Percentiles rank a stretch among this genome's conserved stretches.
Evolutionary conservation across 2,797 vertebrate species (phyloP).

Genomic region (Catamblyrhynchus diadema): DNA sequence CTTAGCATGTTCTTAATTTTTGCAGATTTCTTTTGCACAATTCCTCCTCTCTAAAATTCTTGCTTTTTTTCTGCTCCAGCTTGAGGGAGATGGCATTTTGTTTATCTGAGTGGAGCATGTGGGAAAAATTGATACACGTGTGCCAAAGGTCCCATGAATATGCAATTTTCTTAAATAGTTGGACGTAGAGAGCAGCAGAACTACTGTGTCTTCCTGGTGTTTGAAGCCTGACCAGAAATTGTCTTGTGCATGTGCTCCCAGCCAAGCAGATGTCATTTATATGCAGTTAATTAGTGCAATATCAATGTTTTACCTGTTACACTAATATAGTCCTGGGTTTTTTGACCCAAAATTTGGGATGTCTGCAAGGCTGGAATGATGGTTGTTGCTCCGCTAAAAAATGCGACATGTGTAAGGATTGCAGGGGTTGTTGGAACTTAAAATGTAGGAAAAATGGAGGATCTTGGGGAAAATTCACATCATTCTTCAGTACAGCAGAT

Average conservation of each 20-base stretch:
- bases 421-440: not conserved
- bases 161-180: not conserved
- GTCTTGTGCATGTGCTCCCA: not conserved
- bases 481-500: not conserved
- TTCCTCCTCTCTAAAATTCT: not conserved
- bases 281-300: not conserved
- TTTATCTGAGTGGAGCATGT: not conserved
- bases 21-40: not conserved
- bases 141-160: not conserved
- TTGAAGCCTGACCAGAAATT: not conserved
- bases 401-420: too few relatives aligned
- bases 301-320: not conserved
- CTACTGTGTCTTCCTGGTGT: not conserved
- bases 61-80: not conserved
- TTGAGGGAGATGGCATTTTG: not conserved
- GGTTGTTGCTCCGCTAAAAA: not conserved
- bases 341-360: not conserved
- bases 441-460: not conserved
- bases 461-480: fast-evolving
- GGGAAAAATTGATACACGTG: not conserved
- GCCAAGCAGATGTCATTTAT: not conserved
- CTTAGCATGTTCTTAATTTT: not conserved
- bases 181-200: not conserved
- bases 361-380: not conserved
- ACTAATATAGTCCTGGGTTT: fast-evolving